These are phyloP conservation scores for Ips nitidus DNA, from an alignment of 1,140 invertebrate genomes.

Conservation along the genomic window DNA sequence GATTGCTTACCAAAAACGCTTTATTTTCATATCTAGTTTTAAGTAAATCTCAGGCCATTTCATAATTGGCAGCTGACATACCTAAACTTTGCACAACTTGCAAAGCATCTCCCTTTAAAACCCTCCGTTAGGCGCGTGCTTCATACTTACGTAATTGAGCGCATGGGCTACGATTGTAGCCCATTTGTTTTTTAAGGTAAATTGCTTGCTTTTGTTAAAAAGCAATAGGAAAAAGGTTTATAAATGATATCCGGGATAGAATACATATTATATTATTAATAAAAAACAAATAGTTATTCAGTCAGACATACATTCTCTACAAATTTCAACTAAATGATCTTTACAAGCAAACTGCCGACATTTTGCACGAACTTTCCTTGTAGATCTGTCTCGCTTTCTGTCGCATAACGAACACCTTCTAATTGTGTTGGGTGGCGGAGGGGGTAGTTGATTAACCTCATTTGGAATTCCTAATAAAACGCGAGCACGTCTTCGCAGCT, in stretches of 20 bases:
- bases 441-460: background rate
- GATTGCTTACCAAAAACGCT: too few species aligned
- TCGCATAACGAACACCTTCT: background rate
- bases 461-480: background rate
- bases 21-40: too few species aligned
- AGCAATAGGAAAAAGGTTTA: background rate
- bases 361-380: background rate
- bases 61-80: too few species aligned
- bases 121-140: constrained; percentile 5
- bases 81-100: too few species aligned
- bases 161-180: constrained; percentile 3
- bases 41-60: too few species aligned
- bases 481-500: background rate
- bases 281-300: background rate
- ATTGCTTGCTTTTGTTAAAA: background rate
- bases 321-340: background rate
- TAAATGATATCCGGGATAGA: background rate
- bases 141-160: background rate
- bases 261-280: background rate
- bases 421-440: background rate
- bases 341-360: constrained; percentile 1
- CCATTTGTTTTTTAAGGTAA: background rate
- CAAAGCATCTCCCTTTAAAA: too few species aligned
- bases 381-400: background rate
- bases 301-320: background rate